Evolutionary conservation across 2,888 invertebrate genomes (phyloP).

Genomic region (Melanophora roralis): DNA sequence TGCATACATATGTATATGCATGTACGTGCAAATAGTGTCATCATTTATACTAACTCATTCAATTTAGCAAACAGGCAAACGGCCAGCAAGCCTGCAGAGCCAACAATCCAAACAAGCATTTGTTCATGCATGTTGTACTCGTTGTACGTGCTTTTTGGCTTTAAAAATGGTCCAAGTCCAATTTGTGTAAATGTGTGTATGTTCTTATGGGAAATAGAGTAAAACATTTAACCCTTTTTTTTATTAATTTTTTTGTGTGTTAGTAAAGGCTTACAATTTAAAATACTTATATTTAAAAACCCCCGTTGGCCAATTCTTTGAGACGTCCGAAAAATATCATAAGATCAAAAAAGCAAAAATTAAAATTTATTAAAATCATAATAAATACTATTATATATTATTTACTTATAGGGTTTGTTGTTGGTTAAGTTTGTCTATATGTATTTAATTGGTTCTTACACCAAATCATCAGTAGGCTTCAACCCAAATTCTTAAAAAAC

Average conservation of each 20-base stretch:
- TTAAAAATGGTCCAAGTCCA: conserved; percentile 52
- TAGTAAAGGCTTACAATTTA: conserved; percentile 12
- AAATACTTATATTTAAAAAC: neutral
- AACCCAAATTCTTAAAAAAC: no score
- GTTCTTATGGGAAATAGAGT: conserved; percentile 47
- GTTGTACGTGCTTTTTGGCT: conserved; percentile 59
- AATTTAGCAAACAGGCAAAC: conserved; percentile 33
- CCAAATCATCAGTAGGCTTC: no score
- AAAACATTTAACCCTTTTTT: conserved; percentile 67
- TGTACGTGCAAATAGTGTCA: conserved; percentile 31
- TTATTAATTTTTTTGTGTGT: neutral
- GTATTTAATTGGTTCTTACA: no score
- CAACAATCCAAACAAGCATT: conserved; percentile 51
- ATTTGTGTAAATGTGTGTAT: conserved; percentile 3
- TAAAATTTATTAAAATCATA: no score
- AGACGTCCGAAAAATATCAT: no score
- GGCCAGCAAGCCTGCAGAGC: conserved; percentile 8
- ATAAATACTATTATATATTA: no score
- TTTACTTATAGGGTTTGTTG: no score
- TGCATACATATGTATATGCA: no score
- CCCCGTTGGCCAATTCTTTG: no score
- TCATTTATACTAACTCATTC: conserved; percentile 37
- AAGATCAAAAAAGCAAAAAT: no score
- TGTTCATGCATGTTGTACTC: conserved; percentile 43
- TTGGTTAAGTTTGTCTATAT: no score